Conservation (phyloP, 2,797 vertebrate genomes). For the Fratercula arctica region DNA sequence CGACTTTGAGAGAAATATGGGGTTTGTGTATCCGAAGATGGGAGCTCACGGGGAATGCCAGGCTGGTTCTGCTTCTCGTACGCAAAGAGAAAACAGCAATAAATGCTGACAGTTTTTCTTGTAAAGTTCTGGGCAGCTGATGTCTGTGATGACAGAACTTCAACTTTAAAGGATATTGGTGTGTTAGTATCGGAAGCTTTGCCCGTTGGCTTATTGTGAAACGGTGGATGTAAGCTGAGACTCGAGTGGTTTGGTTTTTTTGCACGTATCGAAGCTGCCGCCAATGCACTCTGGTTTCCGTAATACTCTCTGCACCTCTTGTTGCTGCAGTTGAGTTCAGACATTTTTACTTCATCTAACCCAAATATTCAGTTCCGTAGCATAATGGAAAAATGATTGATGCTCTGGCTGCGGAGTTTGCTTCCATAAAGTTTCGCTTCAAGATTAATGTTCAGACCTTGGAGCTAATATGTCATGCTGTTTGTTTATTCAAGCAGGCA, state of each 20-base stretch:
- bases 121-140: neutral
- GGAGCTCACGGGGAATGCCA: neutral
- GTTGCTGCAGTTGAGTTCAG: neutral
- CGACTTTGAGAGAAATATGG: neutral
- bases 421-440: neutral
- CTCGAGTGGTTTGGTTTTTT: fast-evolving
- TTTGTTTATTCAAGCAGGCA: conserved; percentile 23
- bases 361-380: neutral
- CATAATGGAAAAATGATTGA: conserved; percentile 18
- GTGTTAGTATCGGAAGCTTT: neutral
- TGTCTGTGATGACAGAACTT: neutral
- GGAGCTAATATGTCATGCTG: neutral
- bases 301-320: neutral
- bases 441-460: conserved; percentile 23
- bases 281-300: neutral
- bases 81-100: neutral
- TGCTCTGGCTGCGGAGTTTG: neutral
- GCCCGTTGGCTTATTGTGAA: neutral
- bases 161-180: neutral
- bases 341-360: neutral
- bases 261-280: neutral
- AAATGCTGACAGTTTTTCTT: neutral
- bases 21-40: neutral
- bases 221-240: neutral
- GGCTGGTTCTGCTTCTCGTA: neutral